Evolutionary conservation across 2,113 vertebrate species (phyloP).

Genomic region (Atrichornis clamosus): DNA sequence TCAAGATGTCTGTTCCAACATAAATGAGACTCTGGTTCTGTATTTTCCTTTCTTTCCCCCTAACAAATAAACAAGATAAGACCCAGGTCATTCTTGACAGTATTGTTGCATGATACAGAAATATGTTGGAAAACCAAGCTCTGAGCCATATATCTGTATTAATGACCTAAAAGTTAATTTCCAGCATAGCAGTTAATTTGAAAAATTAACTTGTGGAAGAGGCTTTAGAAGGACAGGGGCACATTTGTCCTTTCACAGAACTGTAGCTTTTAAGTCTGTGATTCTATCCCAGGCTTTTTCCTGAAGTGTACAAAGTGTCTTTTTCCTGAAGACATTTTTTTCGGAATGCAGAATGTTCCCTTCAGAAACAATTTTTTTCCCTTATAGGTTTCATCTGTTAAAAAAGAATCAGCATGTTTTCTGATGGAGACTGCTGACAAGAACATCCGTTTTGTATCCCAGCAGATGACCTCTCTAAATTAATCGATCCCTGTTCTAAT

Average conservation of each 20-base stretch:
- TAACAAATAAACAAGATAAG: not conserved
- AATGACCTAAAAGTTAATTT: not conserved
- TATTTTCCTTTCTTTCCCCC: not conserved
- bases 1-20: not conserved
- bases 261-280: not conserved
- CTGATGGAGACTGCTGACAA: not conserved
- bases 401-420: not conserved
- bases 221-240: not conserved
- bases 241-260: not conserved
- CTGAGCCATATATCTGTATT: not conserved
- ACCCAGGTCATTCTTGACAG: not conserved
- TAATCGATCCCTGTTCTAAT: not conserved
- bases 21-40: not conserved
- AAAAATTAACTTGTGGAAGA: not conserved
- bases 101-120: not conserved
- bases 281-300: not conserved
- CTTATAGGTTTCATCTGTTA: not conserved
- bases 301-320: not conserved
- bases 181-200: not conserved
- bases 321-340: not conserved
- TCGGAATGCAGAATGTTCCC: not conserved
- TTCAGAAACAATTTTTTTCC: not conserved
- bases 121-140: not conserved
- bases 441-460: not conserved
- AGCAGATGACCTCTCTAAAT: constrained; percentile 6